Percentiles rank a stretch among this genome's conserved stretches.
These are phyloP conservation scores for Parnassius glacialis DNA, from an alignment of 2,888 invertebrate species.

Conservation along the genomic window DNA sequence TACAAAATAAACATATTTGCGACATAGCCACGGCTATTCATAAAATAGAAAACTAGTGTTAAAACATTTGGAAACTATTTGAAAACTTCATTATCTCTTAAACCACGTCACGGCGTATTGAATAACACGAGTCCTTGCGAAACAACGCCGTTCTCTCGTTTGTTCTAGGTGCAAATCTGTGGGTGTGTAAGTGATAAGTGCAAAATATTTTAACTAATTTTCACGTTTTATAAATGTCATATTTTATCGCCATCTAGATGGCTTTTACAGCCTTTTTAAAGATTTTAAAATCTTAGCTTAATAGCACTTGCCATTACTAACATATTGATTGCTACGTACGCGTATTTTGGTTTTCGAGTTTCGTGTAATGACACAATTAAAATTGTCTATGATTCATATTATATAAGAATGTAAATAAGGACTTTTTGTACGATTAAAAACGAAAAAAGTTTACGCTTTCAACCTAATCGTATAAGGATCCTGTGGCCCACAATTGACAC, in stretches of 20 bases:
- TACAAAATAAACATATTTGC: not conserved
- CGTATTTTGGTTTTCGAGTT: too few relatives aligned
- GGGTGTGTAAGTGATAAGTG: conserved; percentile 12
- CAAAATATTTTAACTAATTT: conserved; percentile 19
- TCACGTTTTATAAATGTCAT: conserved; percentile 15
- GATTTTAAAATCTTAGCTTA: too few relatives aligned
- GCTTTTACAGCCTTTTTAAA: not conserved
- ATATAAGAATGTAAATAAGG: too few relatives aligned
- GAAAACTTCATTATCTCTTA: conserved; percentile 12
- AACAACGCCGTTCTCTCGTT: conserved; percentile 16
- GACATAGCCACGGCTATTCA: not conserved
- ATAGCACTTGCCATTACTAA: too few relatives aligned
- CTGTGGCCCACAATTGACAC: too few relatives aligned
- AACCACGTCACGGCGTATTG: conserved; percentile 10
- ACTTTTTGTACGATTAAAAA: too few relatives aligned
- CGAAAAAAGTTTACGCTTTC: too few relatives aligned
- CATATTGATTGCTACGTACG: too few relatives aligned
- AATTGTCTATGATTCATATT: too few relatives aligned
- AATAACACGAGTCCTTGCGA: conserved; percentile 14
- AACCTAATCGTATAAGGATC: too few relatives aligned
- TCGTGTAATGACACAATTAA: too few relatives aligned
- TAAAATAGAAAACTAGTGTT: not conserved
- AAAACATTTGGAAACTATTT: conserved; percentile 14
- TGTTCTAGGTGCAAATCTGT: conserved; percentile 9
- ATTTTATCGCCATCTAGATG: not conserved